phyloP scores from a whole-genome alignment of 1,140 invertebrate species.

The Spodoptera frugiperda region DNA sequence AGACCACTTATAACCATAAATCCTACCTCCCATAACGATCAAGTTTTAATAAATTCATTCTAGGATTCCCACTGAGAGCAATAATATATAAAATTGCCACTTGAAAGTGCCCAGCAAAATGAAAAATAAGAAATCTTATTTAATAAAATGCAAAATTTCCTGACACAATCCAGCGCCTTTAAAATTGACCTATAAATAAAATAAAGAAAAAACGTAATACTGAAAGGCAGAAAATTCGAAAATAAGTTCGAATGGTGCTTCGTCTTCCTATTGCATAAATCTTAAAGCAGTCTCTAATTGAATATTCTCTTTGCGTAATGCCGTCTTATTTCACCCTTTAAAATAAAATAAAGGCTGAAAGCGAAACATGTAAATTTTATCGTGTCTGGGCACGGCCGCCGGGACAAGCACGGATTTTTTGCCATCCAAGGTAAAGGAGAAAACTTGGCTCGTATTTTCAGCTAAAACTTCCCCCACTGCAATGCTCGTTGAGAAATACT shows the following conservation, averaged over 20 bases:
- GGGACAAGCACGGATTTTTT: conserved; percentile 75
- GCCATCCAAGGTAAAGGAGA: conserved; percentile 72
- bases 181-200: conserved; percentile 47
- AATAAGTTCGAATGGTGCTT: conserved; percentile 67
- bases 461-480: conserved; percentile 77
- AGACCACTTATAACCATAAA: conserved; percentile 58
- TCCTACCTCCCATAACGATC: conserved; percentile 44
- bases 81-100: not conserved
- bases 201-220: conserved; percentile 56
- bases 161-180: not conserved
- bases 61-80: conserved; percentile 2
- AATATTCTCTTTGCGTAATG: conserved; percentile 84
- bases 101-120: not conserved
- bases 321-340: conserved; percentile 83
- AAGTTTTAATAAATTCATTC: conserved; percentile 21
- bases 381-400: conserved; percentile 72
- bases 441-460: conserved; percentile 82
- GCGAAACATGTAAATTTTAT: conserved; percentile 85
- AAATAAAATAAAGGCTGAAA: conserved; percentile 84
- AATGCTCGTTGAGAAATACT: conserved; percentile 76
- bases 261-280: conserved; percentile 73
- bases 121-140: not conserved
- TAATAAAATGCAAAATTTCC: not conserved
- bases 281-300: conserved; percentile 82
- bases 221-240: conserved; percentile 68